Percentiles rank a stretch among this genome's conserved stretches.
These are phyloP conservation scores for Porites lobata DNA, from an alignment of 92 coral and sea anemone genomes.

Conservation along the genomic window DNA sequence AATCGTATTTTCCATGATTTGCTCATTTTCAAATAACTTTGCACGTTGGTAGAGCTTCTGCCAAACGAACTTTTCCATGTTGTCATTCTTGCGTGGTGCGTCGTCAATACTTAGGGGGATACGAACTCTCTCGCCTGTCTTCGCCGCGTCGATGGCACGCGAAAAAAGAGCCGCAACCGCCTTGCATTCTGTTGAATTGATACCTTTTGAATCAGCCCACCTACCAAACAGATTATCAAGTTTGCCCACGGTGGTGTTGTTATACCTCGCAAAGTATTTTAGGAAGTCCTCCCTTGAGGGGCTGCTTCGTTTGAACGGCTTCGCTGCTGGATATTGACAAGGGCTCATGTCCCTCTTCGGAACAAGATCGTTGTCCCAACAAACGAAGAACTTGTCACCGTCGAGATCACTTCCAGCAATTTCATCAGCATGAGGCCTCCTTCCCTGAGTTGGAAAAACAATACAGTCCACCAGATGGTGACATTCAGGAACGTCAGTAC, in stretches of 20 bases:
- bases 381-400: conserved; percentile 92
- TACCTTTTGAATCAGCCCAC: conserved; percentile 93
- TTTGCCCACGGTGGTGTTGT: conserved; percentile 75
- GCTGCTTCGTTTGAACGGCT: conserved; percentile 26
- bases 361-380: conserved; percentile 90
- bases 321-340: conserved; percentile 84
- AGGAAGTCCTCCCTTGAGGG: conserved; percentile 70
- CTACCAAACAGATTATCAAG: conserved; percentile 67
- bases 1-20: conserved; percentile 23
- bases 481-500: conserved; percentile 72
- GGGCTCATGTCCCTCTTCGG: conserved; percentile 67
- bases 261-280: conserved; percentile 82
- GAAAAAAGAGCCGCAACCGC: conserved; percentile 82
- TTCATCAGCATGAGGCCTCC: conserved; percentile 92
- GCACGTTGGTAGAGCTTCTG: conserved; percentile 74
- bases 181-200: conserved; percentile 77
- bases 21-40: conserved; percentile 67
- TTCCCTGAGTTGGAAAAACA: conserved; percentile 92
- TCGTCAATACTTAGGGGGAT: conserved; percentile 54
- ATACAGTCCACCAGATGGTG: conserved; percentile 91
- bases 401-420: conserved; percentile 96
- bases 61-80: conserved; percentile 79
- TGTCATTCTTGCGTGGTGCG: conserved; percentile 26
- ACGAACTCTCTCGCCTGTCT: conserved; percentile 85
- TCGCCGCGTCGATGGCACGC: conserved; percentile 91